These are phyloP conservation scores for Temnothorax longispinosus DNA, from an alignment of 1,140 invertebrate genomes.

Conservation along the genomic window DNA sequence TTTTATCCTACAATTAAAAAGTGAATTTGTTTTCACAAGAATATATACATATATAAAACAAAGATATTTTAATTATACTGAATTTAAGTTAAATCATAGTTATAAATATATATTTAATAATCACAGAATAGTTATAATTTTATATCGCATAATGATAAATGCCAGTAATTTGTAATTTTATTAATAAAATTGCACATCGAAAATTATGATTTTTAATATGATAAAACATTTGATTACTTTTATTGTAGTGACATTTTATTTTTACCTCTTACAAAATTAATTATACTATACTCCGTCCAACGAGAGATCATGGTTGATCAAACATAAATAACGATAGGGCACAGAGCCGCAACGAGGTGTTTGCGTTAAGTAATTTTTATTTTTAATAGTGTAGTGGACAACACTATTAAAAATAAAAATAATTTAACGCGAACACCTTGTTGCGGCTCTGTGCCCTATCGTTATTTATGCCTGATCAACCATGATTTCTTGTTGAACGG, in stretches of 20 bases:
- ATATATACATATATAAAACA: not conserved
- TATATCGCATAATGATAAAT: constrained; percentile 37
- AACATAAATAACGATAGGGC: too few species aligned
- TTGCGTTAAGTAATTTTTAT: too few species aligned
- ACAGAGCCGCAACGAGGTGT: too few species aligned
- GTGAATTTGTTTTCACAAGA: not conserved
- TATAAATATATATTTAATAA: constrained; percentile 26
- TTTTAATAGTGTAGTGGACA: too few species aligned
- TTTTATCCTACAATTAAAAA: not conserved
- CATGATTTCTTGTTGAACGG: too few species aligned
- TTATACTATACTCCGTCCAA: too few species aligned
- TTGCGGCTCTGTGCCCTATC: too few species aligned
- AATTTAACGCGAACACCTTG: too few species aligned
- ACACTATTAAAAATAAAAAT: too few species aligned
- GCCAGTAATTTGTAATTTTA: constrained; percentile 49
- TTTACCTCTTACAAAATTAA: not conserved
- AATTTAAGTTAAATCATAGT: constrained; percentile 38
- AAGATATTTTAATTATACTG: constrained; percentile 9
- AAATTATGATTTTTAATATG: not conserved
- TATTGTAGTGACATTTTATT: not conserved
- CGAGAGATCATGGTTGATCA: too few species aligned
- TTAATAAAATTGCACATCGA: constrained; percentile 64
- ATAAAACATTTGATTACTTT: not conserved
- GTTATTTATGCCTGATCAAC: too few species aligned
- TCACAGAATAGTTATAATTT: constrained; percentile 54